Percentiles rank a stretch among this genome's conserved stretches.
Evolutionary conservation across 2,888 invertebrate species (phyloP).

Genomic region (Megaustenia siamemsis): DNA sequence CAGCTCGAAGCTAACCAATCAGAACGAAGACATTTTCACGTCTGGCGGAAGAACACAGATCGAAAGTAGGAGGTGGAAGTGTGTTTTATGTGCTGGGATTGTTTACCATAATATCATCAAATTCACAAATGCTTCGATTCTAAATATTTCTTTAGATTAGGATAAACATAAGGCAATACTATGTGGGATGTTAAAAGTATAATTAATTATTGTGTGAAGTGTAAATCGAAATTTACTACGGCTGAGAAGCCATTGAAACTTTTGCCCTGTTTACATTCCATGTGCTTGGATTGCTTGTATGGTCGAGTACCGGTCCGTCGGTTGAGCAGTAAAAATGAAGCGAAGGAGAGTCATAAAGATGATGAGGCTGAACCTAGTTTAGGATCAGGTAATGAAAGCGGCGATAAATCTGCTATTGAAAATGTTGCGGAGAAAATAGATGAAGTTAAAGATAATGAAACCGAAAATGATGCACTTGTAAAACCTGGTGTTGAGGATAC

Average conservation of each 20-base stretch:
- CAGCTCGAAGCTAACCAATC: constrained; percentile 39
- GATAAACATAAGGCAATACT: too few species aligned
- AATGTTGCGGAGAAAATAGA: not conserved
- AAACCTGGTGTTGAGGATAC: not conserved
- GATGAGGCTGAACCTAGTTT: not conserved
- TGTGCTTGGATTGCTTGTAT: constrained; percentile 83
- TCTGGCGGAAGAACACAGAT: constrained; percentile 19
- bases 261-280: constrained; percentile 92
- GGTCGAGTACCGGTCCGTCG: constrained; percentile 55
- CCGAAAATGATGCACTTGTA: not conserved
- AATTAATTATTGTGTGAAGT: constrained; percentile 54
- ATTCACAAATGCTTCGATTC: too few species aligned
- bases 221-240: constrained; percentile 53
- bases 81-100: too few species aligned
- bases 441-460: not conserved
- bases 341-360: not conserved
- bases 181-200: constrained; percentile 38
- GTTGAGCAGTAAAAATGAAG: constrained; percentile 7
- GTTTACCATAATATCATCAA: too few species aligned
- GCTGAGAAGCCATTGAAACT: constrained; percentile 84
- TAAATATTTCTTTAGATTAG: not conserved
- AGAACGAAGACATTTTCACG: not conserved
- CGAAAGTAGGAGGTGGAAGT: constrained; percentile 46
- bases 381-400: not conserved
- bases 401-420: not conserved